Evolutionary conservation across 2,113 vertebrate species (phyloP).

Genomic region (Eleginops maclovinus): DNA sequence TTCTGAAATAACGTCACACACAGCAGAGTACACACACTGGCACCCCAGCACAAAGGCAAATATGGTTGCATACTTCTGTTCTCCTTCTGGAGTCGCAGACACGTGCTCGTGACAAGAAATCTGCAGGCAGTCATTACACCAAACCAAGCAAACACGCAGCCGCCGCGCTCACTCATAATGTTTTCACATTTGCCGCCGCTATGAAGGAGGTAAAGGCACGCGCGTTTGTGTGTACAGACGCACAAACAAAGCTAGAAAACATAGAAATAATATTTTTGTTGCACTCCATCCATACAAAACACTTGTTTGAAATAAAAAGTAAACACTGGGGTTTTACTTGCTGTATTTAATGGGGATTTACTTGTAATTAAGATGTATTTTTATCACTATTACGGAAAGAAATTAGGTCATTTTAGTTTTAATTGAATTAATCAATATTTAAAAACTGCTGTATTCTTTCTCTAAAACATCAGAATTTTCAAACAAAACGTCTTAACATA

Average conservation of each 20-base stretch:
- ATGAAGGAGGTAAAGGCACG: constrained; percentile 20
- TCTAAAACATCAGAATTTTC: neutral
- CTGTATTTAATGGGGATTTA: neutral
- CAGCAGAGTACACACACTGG: constrained; percentile 78
- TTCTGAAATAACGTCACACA: constrained; percentile 82
- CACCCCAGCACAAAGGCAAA: constrained; percentile 83
- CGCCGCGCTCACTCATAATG: constrained; percentile 59
- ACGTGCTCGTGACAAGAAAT: constrained; percentile 77
- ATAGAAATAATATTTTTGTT: constrained; percentile 24
- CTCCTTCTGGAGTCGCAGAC: constrained; percentile 64
- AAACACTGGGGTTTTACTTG: neutral
- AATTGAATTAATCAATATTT: neutral
- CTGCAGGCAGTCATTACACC: constrained; percentile 79
- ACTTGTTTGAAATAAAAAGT: constrained; percentile 10
- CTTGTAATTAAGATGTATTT: constrained; percentile 2
- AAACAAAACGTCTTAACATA: neutral
- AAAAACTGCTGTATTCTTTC: neutral
- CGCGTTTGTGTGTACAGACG: constrained; percentile 19
- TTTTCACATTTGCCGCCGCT: constrained; percentile 64
- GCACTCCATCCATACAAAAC: neutral
- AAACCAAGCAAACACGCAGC: constrained; percentile 77
- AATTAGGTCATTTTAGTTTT: neutral
- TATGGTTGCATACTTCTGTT: constrained; percentile 68
- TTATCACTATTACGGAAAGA: neutral
- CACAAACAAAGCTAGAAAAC: constrained; percentile 33